phyloP scores from a whole-genome alignment of 2,888 invertebrate genomes.

The Agapostemon virescens region DNA sequence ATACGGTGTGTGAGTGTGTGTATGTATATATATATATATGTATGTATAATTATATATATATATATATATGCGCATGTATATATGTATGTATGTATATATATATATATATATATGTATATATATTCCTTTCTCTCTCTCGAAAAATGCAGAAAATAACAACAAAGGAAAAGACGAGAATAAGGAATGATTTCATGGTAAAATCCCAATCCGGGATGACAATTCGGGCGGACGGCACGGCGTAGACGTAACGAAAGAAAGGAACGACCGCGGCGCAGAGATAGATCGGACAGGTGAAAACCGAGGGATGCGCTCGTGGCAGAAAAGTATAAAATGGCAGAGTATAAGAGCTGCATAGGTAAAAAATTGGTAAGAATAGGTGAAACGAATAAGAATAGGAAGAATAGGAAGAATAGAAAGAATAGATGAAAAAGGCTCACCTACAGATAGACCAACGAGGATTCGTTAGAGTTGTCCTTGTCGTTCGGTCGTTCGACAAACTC shows the following conservation, averaged over 20 bases:
- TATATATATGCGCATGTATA: too few species aligned
- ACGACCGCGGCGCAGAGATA: background rate
- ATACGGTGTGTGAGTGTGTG: too few species aligned
- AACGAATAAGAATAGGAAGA: background rate
- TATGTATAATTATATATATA: too few species aligned
- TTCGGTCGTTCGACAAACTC: conserved; percentile 49
- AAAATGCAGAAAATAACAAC: conserved; percentile 58
- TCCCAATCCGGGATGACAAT: conserved; percentile 19
- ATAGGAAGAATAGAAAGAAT: background rate
- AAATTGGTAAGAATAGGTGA: too few species aligned
- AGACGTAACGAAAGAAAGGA: background rate
- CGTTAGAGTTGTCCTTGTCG: conserved; percentile 54
- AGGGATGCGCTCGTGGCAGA: conserved; percentile 46
- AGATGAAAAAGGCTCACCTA: conserved; percentile 39
- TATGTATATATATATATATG: too few species aligned
- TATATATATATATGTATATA: too few species aligned
- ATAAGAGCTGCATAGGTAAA: too few species aligned
- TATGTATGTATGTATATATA: too few species aligned
- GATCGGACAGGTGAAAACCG: conserved; percentile 18
- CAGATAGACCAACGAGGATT: conserved; percentile 54
- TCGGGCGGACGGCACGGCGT: conserved; percentile 42
- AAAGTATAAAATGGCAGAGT: background rate
- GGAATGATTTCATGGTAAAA: background rate
- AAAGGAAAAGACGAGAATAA: conserved; percentile 46
- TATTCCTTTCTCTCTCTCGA: background rate